phyloP scores from a whole-genome alignment of 2,797 vertebrate species.

The Hyperoplus lanceolatus region DNA sequence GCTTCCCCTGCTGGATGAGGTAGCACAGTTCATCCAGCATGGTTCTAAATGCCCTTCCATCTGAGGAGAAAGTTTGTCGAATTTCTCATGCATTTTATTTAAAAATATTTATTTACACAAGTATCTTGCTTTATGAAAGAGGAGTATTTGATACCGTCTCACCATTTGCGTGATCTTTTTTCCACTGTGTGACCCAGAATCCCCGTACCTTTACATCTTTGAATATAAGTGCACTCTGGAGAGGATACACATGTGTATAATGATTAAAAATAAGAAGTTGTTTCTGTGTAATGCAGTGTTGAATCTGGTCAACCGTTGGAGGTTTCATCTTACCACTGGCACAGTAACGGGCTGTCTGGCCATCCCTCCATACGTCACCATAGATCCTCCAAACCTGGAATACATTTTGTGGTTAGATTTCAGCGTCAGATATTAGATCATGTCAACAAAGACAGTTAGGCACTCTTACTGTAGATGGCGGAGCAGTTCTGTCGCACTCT shows the following conservation, averaged over 20 bases:
- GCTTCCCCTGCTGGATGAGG: conserved; percentile 88
- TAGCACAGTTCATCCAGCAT: conserved; percentile 90
- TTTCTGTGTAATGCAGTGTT: conserved; percentile 9
- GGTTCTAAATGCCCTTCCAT: conserved; percentile 64
- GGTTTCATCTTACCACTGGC: conserved; percentile 90
- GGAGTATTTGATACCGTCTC: conserved; percentile 53
- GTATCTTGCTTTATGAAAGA: background rate
- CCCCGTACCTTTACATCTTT: conserved; percentile 91
- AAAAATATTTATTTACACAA: background rate
- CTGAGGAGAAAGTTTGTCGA: conserved; percentile 49
- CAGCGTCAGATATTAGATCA: background rate
- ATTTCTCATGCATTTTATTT: background rate
- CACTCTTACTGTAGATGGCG: conserved; percentile 91
- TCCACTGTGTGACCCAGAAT: conserved; percentile 97
- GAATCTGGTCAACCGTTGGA: background rate
- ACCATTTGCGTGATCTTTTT: conserved; percentile 88
- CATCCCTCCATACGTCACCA: conserved; percentile 99
- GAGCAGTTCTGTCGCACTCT: conserved; percentile 93
- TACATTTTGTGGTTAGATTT: background rate
- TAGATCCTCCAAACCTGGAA: conserved; percentile 89
- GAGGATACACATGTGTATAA: background rate
- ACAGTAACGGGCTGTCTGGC: conserved; percentile 93
- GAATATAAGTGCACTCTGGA: conserved; percentile 95
- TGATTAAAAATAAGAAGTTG: background rate
- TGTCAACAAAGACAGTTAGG: conserved; percentile 6